phyloP scores from a whole-genome alignment of 2,113 vertebrate species.

The Dicerorhinus sumatrensis region DNA sequence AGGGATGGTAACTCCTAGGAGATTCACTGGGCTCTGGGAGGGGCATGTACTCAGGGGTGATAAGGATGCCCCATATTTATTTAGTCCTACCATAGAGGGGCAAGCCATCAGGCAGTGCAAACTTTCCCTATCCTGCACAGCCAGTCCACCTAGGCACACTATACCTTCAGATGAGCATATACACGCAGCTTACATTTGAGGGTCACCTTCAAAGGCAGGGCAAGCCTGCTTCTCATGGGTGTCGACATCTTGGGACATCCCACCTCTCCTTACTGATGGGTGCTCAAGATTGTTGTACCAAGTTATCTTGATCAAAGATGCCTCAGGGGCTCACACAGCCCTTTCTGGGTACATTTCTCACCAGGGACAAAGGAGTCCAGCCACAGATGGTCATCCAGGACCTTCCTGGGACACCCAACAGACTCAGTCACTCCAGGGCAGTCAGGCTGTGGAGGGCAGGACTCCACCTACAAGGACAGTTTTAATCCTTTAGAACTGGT shows the following conservation, averaged over 20 bases:
- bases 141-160: not conserved
- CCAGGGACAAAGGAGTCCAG: not conserved
- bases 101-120: rapidly evolving
- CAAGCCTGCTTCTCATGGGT: not conserved
- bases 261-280: not conserved
- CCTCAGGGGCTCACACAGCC: not conserved
- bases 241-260: no score
- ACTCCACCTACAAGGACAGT: not conserved
- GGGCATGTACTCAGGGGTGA: no score
- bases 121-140: not conserved
- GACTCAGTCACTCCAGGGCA: not conserved
- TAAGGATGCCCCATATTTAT: rapidly evolving
- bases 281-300: rapidly evolving
- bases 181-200: not conserved
- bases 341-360: not conserved
- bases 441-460: not conserved
- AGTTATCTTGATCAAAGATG: not conserved
- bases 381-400: not conserved
- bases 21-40: not conserved
- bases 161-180: not conserved
- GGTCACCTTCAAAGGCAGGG: not conserved
- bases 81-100: not conserved
- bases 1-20: not conserved
- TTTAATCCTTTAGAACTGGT: not conserved
- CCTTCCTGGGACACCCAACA: not conserved